Evolutionary conservation across 2,797 vertebrate genomes (phyloP).

Genomic region (Lemur catta): DNA sequence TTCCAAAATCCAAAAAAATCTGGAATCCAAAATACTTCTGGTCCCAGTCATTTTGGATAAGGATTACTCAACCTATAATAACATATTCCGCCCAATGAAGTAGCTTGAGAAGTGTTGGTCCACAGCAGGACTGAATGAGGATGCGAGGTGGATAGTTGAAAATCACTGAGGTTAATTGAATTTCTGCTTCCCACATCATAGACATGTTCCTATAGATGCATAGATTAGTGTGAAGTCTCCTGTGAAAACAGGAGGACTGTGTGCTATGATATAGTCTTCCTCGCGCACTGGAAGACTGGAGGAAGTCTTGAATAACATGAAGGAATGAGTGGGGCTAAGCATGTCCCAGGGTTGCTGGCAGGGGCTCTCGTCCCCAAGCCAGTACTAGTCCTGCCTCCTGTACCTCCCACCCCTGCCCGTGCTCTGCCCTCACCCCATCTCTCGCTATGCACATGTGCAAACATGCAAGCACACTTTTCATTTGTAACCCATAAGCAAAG

Average conservation of each 20-base stretch:
- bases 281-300: too few relatives aligned
- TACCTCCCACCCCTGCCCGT: rapidly evolving
- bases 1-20: not conserved
- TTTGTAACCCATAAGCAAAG: not conserved
- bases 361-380: too few relatives aligned
- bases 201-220: not conserved
- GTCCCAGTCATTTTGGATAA: not conserved
- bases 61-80: not conserved
- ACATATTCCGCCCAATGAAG: rapidly evolving
- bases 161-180: rapidly evolving
- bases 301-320: too few relatives aligned
- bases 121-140: not conserved
- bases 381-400: rapidly evolving
- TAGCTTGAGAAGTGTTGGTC: rapidly evolving
- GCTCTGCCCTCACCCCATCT: rapidly evolving
- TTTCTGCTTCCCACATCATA: rapidly evolving
- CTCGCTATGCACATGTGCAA: rapidly evolving
- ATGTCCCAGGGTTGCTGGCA: rapidly evolving
- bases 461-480: rapidly evolving
- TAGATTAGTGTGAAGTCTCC: not conserved
- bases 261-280: rapidly evolving
- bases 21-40: not conserved
- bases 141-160: rapidly evolving
- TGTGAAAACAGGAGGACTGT: not conserved
- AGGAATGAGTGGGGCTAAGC: rapidly evolving